These are phyloP conservation scores for Leptopilina drosophilae DNA, from an alignment of 2,888 invertebrate species.

Conservation along the genomic window DNA sequence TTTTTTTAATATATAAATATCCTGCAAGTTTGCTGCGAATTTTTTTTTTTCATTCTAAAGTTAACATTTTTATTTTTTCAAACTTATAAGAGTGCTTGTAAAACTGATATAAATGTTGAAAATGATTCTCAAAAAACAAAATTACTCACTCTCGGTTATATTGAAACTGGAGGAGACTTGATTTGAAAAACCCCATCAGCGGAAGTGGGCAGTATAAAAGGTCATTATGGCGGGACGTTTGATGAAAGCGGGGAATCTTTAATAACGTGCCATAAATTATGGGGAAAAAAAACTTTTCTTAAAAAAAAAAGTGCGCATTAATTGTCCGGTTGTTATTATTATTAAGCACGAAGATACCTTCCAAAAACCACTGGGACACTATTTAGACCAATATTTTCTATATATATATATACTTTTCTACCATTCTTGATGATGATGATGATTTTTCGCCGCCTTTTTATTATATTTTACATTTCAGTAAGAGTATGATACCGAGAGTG, in stretches of 20 bases:
- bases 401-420: not conserved
- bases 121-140: too few species aligned
- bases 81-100: too few species aligned
- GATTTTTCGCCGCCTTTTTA: constrained; percentile 7
- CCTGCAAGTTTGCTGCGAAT: too few species aligned
- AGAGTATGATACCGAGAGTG: too few species aligned
- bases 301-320: constrained; percentile 20
- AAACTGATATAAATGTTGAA: too few species aligned
- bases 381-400: not conserved
- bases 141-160: not conserved
- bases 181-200: not conserved
- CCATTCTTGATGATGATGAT: not conserved
- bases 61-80: too few species aligned
- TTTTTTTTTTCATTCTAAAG: too few species aligned
- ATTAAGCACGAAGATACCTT: not conserved
- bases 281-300: not conserved
- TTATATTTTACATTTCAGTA: too few species aligned
- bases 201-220: constrained; percentile 38
- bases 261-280: constrained; percentile 28
- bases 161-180: not conserved
- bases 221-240: constrained; percentile 31
- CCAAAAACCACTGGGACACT: not conserved
- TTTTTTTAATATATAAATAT: too few species aligned
- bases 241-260: constrained; percentile 26
- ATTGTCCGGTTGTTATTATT: not conserved